Base-by-base conservation (phyloP, 2,888 invertebrate genomes). In the Erpobdella octoculata region DNA sequence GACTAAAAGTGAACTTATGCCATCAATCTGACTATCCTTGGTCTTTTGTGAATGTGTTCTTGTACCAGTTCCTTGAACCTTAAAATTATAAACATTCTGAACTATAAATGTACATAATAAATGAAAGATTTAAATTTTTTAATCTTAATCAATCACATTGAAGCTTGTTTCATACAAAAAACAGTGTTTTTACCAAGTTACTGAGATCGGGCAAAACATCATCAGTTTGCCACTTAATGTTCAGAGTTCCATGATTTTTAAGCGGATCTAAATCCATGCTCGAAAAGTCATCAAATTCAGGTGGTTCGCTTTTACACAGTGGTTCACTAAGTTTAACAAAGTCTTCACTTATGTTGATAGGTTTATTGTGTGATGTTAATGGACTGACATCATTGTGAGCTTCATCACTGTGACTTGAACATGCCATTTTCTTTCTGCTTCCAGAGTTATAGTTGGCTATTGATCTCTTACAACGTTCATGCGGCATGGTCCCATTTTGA, bases 1-100 rank as follows among this genome's bases (percentile, higher is more conserved):
- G 28, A 25, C 28, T 53, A 53, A 53, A 53, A 53, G 53, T 53
- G 53, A 53, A 53, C 53, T 53, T 53, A 53, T 53, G 53, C 53
- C 53, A 8, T 53, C 53, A 9, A 53, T 53, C 21, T 28, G 4
- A 25, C 53, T 28, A 18, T 53, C 53, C 53, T 53, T 53, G 5
- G 21, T 28, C 1, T 28, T 28, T 6, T 25, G 53, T 3, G 28
- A 28, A 9, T 21, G 53, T 18, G 53, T 21, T 28, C 53, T 53
- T 28, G 28, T 21, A 25, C 53, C 53, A 18, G 53, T 53, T 5
- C 53, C 53, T 8, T 53, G 53, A 6, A 53, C 53, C 53, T 53
- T 21, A n/a, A 53, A 53, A 8, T n/a, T n/a, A n/a, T n/a, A n/a
- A n/a, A n/a, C n/a, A n/a, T n/a, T n/a, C n/a, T n/a, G n/a, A n/a